Percentiles rank a stretch among this genome's conserved stretches.
Evolutionary conservation across 2,797 vertebrate genomes (phyloP).

Genomic region (Phoebastria nigripes): DNA sequence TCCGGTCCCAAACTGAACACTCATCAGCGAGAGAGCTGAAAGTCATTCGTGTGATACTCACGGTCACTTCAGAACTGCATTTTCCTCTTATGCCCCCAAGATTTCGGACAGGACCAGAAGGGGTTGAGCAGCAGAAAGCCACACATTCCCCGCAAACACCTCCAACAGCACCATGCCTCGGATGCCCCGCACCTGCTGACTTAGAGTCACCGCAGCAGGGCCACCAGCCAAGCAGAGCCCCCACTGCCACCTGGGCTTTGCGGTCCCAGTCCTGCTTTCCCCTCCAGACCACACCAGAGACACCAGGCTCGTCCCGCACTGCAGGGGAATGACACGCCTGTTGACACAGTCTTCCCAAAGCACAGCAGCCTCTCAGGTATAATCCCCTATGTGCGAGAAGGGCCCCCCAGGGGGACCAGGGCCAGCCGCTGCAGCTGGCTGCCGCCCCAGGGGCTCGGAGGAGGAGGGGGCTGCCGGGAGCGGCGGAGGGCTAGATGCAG

Average conservation of each 20-base stretch:
- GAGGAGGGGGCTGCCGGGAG: not conserved
- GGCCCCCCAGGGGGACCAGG: not conserved
- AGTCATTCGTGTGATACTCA: not conserved
- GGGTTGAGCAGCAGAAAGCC: not conserved
- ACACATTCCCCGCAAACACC: accelerated
- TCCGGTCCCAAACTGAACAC: not conserved
- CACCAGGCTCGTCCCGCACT: accelerated
- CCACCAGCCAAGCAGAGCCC: not conserved
- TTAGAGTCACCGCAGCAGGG: accelerated
- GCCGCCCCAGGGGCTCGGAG: accelerated
- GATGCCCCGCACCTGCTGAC: accelerated
- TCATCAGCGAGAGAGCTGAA: not conserved
- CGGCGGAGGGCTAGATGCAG: accelerated
- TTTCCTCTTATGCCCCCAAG: not conserved
- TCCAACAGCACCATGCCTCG: accelerated
- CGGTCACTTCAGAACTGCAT: not conserved
- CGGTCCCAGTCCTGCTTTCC: accelerated
- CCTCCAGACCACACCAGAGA: not conserved
- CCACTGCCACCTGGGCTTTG: not conserved
- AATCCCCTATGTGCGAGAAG: accelerated
- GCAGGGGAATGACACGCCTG: accelerated
- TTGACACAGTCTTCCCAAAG: not conserved
- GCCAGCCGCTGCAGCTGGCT: not conserved
- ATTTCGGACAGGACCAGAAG: not conserved
- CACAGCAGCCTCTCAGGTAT: not conserved